Evolutionary conservation across 2,113 vertebrate species (phyloP).

Genomic region (Helogale parvula): DNA sequence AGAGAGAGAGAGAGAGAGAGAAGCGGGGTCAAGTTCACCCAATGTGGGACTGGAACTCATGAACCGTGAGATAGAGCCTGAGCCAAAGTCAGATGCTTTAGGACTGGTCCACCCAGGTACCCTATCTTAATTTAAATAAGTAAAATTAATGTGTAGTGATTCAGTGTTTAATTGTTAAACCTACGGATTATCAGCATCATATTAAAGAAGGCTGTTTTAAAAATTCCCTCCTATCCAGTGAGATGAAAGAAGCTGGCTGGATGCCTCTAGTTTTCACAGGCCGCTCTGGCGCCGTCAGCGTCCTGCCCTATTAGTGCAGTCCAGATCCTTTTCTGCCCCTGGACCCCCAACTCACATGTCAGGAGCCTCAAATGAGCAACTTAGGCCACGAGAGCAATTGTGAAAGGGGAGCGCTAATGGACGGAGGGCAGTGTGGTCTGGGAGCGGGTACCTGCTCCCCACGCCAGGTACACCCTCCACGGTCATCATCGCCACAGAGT

Average conservation of each 20-base stretch:
- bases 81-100: too few relatives aligned
- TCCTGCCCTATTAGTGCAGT: background rate
- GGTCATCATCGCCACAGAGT: background rate
- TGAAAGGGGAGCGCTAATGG: rapidly evolving
- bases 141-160: background rate
- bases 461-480: background rate
- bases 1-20: too few relatives aligned
- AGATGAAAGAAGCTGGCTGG: background rate
- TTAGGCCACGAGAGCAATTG: background rate
- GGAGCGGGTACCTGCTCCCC: background rate
- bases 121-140: background rate
- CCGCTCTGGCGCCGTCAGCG: background rate
- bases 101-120: too few relatives aligned
- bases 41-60: too few relatives aligned
- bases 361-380: background rate
- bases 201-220: background rate
- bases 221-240: background rate
- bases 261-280: background rate
- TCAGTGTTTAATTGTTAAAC: background rate
- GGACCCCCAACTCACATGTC: background rate
- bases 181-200: background rate
- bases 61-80: too few relatives aligned
- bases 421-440: rapidly evolving
- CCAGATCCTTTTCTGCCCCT: background rate
- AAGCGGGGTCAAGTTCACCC: too few relatives aligned